Percentiles rank a stretch among this genome's conserved stretches.
phyloP scores from a whole-genome alignment of 2,113 vertebrate genomes.

The Furnarius figulus region DNA sequence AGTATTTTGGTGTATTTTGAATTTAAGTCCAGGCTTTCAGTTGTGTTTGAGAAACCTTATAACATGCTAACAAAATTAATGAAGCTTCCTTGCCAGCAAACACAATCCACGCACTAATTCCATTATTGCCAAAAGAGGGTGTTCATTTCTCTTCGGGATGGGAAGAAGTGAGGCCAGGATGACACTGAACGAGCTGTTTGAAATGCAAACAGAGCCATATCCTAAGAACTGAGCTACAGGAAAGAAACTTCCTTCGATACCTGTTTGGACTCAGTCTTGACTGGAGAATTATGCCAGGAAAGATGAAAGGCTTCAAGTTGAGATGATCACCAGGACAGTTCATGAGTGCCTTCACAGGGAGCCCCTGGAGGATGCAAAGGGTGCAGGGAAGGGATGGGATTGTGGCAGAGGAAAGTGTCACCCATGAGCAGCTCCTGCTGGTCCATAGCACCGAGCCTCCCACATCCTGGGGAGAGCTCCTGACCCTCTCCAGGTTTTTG shows the following conservation, averaged over 20 bases:
- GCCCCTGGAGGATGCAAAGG: neutral
- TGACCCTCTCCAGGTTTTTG: neutral
- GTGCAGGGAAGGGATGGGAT: neutral
- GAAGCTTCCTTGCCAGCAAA: slow-evolving; percentile 59
- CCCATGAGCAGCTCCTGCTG: accelerated
- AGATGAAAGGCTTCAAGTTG: neutral
- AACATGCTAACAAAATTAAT: slow-evolving; percentile 48
- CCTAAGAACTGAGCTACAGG: neutral
- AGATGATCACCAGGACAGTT: neutral
- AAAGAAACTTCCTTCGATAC: neutral
- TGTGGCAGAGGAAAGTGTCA: neutral
- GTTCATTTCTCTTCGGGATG: slow-evolving; percentile 31
- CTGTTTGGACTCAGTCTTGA: neutral
- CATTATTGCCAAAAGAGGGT: slow-evolving; percentile 12
- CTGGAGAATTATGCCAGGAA: neutral
- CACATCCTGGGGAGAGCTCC: neutral
- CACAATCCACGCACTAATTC: neutral
- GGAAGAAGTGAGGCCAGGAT: slow-evolving; percentile 1
- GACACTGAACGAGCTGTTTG: neutral
- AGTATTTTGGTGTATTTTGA: neutral
- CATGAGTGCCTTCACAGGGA: neutral
- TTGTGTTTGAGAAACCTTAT: neutral
- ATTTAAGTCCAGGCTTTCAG: neutral
- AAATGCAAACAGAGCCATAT: neutral
- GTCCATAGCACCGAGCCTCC: neutral